Percentiles rank a stretch among this genome's conserved stretches.
phyloP scores from a whole-genome alignment of 2,888 invertebrate genomes.

The Drosophila flavopinicola region DNA sequence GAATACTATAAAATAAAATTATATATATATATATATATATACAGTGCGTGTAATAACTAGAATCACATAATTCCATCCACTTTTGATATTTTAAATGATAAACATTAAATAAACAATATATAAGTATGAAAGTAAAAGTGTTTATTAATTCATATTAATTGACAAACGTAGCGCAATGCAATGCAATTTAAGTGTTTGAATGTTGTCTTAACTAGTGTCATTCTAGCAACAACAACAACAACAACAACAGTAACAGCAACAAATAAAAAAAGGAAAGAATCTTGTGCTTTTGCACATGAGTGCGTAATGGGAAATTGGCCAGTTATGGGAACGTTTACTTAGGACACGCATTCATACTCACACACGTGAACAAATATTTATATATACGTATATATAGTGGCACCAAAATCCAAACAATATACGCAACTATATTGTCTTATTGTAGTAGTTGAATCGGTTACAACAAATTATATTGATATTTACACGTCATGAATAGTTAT shows the following conservation, averaged over 20 bases:
- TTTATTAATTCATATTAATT: conserved; percentile 41
- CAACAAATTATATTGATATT: conserved; percentile 69
- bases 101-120: conserved; percentile 40
- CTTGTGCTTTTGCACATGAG: conserved; percentile 56
- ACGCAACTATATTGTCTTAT: conserved; percentile 63
- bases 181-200: conserved; percentile 61
- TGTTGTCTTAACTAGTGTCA: conserved; percentile 64
- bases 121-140: conserved; percentile 30
- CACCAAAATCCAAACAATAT: conserved; percentile 57
- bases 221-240: conserved; percentile 47
- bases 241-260: conserved; percentile 1
- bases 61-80: conserved; percentile 81
- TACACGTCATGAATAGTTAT: conserved; percentile 65
- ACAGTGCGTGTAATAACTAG: conserved; percentile 72
- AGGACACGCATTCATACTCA: conserved; percentile 9
- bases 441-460: conserved; percentile 61
- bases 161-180: conserved; percentile 42
- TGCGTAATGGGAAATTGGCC: conserved; percentile 21
- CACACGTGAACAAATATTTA: conserved; percentile 36
- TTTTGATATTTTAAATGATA: conserved; percentile 78
- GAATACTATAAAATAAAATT: conserved; percentile 37
- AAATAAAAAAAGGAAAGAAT: conserved; percentile 18
- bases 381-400: conserved; percentile 57
- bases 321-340: conserved; percentile 33
- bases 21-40: conserved; percentile 33